Evolutionary conservation across 53 echinoderm and acorn worm genomes (phyloP), one percentile per base, ranked within the genome.

Genomic region (Crossaster papposus): DNA sequence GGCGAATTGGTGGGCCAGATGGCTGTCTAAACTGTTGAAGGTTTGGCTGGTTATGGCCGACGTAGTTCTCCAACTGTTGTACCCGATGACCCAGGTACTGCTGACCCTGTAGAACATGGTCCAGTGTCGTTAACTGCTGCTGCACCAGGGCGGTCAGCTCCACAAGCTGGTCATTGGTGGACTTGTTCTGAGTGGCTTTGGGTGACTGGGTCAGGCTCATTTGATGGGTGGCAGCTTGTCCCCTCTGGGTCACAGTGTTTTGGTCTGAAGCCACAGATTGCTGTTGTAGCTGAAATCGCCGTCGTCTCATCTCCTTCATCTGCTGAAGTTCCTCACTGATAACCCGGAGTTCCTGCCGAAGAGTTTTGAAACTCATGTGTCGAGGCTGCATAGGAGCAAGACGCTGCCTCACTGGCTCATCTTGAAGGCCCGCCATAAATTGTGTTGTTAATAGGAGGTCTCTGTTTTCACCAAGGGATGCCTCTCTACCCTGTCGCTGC

Each of bases 301-400:
- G 70, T 0, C 52, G 50, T 15, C 83, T 58, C 6, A 0, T 17
- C 15, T 68, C 68, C 26, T 70, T 65, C 13, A 29, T 12, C 68
- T 70, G 83, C 5, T 26, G 51, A 1, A 8, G 24, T 30, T 83
- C 83, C 29, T 83, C 83, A 15, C 28, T 18, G 70, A 68, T 83
- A 44, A 83, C 28, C 70, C 50, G 4, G 14, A 83, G 44, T 10
- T 51, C 85, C 29, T 85, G 85, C 0, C 74, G 31, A 7, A 89
- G 37, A 17, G 23, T 37, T 33, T 81, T 79, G 72, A 90, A 90
- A 15, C 63, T 3, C 90, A 83, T 83, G 8, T 6, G 11, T 2
- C 83, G 54, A 1, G 83, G 83, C 26, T 71, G 68, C 90, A 90
- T 90, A 0, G 78, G 90, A n/a, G 83, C 90, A 29, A 90, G 74